Evolutionary conservation across 2,888 invertebrate genomes (phyloP), one percentile per base, ranked within the genome.

Genomic region (Lasioglossum figueresi): DNA sequence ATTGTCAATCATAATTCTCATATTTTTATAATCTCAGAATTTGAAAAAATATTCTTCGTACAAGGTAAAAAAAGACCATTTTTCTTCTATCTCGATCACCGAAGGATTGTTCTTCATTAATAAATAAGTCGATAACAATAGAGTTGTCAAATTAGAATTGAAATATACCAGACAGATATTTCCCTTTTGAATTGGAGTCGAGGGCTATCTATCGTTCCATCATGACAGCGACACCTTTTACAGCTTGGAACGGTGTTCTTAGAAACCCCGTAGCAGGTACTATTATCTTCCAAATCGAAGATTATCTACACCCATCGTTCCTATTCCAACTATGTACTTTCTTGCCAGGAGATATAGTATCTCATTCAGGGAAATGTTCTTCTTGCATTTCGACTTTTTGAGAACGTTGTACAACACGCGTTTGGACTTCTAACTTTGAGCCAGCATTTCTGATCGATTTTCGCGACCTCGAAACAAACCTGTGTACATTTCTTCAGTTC

Each of bases 251-350:
- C 27, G 40, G 40, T 75, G 40, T 70, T 34, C 56, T 59, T 19
- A n/a, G 74, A 70, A 75, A 75, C 56, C 37, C 74, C 56, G 40
- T 70, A 59, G 40, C 80, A 40, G 80, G 75, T 83, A 83, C 40
- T 34, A 80, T 76, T 80, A 80, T 63, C 59, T 52, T 80, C 34
- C 31, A 14, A 48, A 70, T 80, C 75, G 14, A 48, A 48, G 31
- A 23, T 27, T 14, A 5, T 34, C 73, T 31, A 16, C 4, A 40
- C 34, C 52, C 52, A 19, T 27, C 68, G 43, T n/a, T 23, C 31
- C 52, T 19, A 31, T 74, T 43, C 66, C 63, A 43, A 40, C 78
- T 16, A 40, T 10, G 8, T 12, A 52, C 73, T 82, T 79, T 56
- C 68, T n/a, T 56, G 27, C 40, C 34, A 37, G 27, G 43, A 74